Base-by-base conservation (phyloP, 2,888 invertebrate species). In the Ophioninae sp. region DNA sequence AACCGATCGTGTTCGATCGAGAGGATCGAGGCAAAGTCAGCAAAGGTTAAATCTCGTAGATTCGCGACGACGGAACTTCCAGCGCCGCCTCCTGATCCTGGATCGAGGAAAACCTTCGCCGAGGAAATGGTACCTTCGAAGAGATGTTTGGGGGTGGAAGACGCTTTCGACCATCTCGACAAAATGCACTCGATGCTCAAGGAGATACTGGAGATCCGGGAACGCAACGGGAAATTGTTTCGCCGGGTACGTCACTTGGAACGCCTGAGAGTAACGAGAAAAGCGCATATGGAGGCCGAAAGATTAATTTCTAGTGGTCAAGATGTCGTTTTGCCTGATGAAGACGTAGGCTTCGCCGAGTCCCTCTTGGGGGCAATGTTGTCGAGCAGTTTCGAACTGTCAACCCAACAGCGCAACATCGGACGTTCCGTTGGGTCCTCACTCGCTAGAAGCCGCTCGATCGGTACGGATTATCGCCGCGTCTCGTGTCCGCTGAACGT, bases 81-180 rank as follows among this genome's bases (percentile, higher is more conserved):
- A 21, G 92, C 93, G 13, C 94, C 94, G 21, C 94, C 94, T 2
- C 94, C 94, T 1, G 93, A 93, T 86, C 93, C 94, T 10, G 7
- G 20, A 21, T 59, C 59, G 8, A 30, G 21, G 3, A 72, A 77
- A 56, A 64, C 37, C 1, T 69, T 80, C 21, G 79, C 37, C 17
- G 70, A 44, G 8, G 68, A 61, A 10, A 39, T 61, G 21, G 6
- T 41, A 7, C 20, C 59, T 21, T 30, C 67, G 21, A 30, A 23
- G 50, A 75, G 64, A 17, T 94, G 95, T 0, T 93, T 95, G 86
- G 94, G 94, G 21, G 94, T 95, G 0, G 93, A 95, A 13, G 95
- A 96, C 87, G 95, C 96, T 0, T 94, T 98, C 84, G 97, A 97
- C 88, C 97, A 97, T 89, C 92, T 98, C 72, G 97, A 97, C 87